Evolutionary conservation across 1,140 invertebrate genomes (phyloP).

Genomic region (Halictus rubicundus): DNA sequence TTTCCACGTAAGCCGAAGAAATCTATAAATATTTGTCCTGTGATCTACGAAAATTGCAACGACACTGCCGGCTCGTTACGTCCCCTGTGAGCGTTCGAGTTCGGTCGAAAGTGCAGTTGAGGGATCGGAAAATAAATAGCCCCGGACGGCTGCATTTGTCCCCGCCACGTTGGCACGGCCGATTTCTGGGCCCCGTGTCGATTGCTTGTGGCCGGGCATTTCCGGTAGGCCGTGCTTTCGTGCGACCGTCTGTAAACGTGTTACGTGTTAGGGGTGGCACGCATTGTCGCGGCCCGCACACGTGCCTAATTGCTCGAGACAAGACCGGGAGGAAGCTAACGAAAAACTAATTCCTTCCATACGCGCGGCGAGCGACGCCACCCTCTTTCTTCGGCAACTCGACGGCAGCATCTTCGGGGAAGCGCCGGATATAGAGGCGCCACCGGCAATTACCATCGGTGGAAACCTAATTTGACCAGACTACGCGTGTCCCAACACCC

Average conservation of each 20-base stretch:
- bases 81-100: neutral
- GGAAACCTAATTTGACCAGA: conserved; percentile 76
- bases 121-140: neutral
- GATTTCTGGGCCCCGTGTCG: conserved; percentile 4
- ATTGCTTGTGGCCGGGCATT: conserved; percentile 50
- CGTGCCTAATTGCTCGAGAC: conserved; percentile 77
- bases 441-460: conserved; percentile 76
- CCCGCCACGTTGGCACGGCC: neutral
- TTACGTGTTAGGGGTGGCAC: conserved; percentile 69
- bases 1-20: no score
- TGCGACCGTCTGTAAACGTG: conserved; percentile 67
- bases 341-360: conserved; percentile 80
- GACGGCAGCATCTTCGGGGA: conserved; percentile 73
- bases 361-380: conserved; percentile 59
- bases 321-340: conserved; percentile 67
- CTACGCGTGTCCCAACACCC: conserved; percentile 60
- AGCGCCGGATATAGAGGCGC: conserved; percentile 81
- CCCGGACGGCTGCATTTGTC: neutral
- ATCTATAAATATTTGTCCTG: no score
- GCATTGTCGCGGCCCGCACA: conserved; percentile 74
- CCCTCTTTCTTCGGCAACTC: conserved; percentile 40
- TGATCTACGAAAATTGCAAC: neutral
- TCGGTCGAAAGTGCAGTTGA: neutral
- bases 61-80: neutral
- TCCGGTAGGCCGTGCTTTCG: conserved; percentile 49